Percentiles rank a stretch among this genome's conserved stretches.
Evolutionary conservation across 1,140 invertebrate genomes (phyloP).

Genomic region (Papilio polyxenes): DNA sequence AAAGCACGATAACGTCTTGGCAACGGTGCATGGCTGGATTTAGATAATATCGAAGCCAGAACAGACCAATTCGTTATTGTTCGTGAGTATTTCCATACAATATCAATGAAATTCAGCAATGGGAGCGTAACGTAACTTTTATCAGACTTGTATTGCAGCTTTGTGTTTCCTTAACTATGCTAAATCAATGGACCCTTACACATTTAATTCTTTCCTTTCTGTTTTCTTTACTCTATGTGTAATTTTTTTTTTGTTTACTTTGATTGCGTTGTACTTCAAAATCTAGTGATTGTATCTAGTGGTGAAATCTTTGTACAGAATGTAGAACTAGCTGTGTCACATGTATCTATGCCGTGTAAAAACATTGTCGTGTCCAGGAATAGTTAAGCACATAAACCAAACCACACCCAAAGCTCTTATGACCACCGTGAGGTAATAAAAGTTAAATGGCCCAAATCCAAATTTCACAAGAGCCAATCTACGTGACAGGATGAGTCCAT

Average conservation of each 20-base stretch:
- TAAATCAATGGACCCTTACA: background rate
- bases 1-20: slow-evolving; percentile 18
- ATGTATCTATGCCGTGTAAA: background rate
- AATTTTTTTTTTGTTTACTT: too few relatives aligned
- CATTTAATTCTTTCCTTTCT: background rate
- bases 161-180: background rate
- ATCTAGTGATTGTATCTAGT: too few relatives aligned
- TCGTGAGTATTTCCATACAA: slow-evolving; percentile 24
- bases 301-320: too few relatives aligned
- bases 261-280: too few relatives aligned
- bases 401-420: background rate
- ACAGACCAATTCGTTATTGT: slow-evolving; percentile 24
- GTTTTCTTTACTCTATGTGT: background rate
- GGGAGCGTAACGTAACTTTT: slow-evolving; percentile 17
- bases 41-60: slow-evolving; percentile 33
- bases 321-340: too few relatives aligned
- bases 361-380: background rate
- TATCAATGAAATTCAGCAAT: slow-evolving; percentile 12
- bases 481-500: background rate
- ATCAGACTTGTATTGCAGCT: background rate
- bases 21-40: slow-evolving; percentile 22
- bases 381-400: background rate
- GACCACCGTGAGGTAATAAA: background rate
- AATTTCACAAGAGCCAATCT: background rate
- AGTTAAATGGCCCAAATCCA: background rate